Base-by-base conservation (phyloP, 2,888 invertebrate genomes). In the Caenorhabditis parvicauda region DNA sequence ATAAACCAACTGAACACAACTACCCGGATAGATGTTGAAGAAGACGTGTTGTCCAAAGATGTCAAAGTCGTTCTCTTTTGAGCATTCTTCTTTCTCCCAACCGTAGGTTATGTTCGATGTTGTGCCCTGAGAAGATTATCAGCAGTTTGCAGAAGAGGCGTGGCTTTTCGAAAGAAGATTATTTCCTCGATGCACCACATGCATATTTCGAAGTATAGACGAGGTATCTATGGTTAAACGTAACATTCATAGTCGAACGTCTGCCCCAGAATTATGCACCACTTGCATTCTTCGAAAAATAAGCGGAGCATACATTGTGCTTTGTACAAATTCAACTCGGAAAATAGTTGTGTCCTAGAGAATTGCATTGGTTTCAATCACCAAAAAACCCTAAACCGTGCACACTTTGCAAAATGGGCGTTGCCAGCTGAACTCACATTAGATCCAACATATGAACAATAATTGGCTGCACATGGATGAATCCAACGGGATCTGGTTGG, bases 41-140 rank as follows among this genome's bases (percentile, higher is more conserved):
- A 67, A 54, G 39, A 61, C 57, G 17, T 53, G 54, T 9, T 60
- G 56, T 32, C 64, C 59, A 44, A 67, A 67, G 19, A 67, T 54
- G 35, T 67, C 67, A 35, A 64, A 67, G n/a, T 67, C 67, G 49
- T 62, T 62, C 29, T 62, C 62, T 37, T 48, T 38, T 35, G 37
- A 56, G 32, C 62, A 62, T 4, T 62, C 62, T 27, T 54, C 52
- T 0, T 28, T 54, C 7, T 51, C 35, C 54, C 54, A 62, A n/a
- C 54, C 58, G 37, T 54, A 62, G 9, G 56, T 59, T 9, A 7
- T 29, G 22, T 49, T 32, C 9, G 35, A 32, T 9, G n/a, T 32
- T 9, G 9, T 32, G 35, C 35, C 37, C 25, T 21, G 19, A n/a
- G 54, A 48, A n/a, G n/a, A n/a, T n/a, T n/a, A n/a, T n/a, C n/a